A percentile compares a stretch with the other conserved stretches of the same genome.
Conservation (phyloP, 2,888 invertebrate species). For the Chaitophorus viminalis region DNA sequence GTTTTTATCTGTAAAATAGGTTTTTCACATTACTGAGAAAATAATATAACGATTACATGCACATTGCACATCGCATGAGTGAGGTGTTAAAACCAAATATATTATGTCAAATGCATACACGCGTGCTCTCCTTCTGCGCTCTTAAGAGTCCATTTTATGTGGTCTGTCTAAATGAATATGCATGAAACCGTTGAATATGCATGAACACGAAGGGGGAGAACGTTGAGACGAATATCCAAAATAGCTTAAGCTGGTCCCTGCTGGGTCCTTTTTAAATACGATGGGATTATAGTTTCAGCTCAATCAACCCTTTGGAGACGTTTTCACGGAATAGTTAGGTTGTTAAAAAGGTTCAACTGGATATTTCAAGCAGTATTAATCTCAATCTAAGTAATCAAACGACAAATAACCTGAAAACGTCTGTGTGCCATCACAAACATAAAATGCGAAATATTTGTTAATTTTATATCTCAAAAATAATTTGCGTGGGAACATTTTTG, state of each 20-base stretch:
- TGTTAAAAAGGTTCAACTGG: conserved; percentile 34
- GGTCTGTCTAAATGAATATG: conserved; percentile 40
- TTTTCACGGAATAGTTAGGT: background rate
- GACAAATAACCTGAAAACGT: background rate
- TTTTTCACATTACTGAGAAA: background rate
- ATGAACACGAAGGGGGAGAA: background rate
- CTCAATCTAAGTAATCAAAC: conserved; percentile 27
- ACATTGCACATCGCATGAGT: background rate
- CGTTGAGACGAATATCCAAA: conserved; percentile 42
- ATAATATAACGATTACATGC: conserved; percentile 18
- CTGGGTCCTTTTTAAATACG: conserved; percentile 23
- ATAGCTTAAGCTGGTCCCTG: conserved; percentile 8
- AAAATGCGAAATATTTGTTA: background rate
- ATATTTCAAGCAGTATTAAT: conserved; percentile 33
- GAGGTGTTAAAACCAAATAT: conserved; percentile 3
- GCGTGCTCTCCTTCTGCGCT: background rate
- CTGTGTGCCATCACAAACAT: background rate
- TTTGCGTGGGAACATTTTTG: too few species aligned
- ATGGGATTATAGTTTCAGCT: conserved; percentile 39
- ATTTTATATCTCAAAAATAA: background rate
- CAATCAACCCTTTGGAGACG: conserved; percentile 32
- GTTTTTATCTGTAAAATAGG: background rate
- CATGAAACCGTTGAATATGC: conserved; percentile 46
- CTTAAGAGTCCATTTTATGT: conserved; percentile 6
- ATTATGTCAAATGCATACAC: background rate